These are phyloP conservation scores for Drosophila bocki DNA, from an alignment of 1,140 invertebrate genomes.

Conservation along the genomic window DNA sequence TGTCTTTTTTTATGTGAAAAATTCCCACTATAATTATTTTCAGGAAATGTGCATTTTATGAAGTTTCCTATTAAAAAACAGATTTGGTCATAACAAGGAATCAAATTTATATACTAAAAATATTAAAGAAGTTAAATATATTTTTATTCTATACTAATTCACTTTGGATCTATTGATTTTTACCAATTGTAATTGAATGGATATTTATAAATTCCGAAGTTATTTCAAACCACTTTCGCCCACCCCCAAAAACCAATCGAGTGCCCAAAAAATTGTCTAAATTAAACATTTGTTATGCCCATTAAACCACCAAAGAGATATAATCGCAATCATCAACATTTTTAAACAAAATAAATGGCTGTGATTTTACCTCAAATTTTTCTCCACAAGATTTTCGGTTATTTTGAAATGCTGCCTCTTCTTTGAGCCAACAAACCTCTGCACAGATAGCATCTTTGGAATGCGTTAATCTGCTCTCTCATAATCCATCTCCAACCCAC, in stretches of 20 bases:
- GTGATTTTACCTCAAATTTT: background rate
- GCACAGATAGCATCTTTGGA: slow-evolving; percentile 2
- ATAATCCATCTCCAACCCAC: slow-evolving; percentile 23
- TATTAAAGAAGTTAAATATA: too few species aligned
- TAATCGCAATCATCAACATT: slow-evolving; percentile 6
- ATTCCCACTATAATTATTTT: slow-evolving; percentile 3
- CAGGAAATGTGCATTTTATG: background rate
- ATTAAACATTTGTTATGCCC: slow-evolving; percentile 8
- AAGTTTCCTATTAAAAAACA: background rate
- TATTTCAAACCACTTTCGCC: background rate
- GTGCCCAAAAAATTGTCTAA: background rate
- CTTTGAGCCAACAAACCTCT: background rate
- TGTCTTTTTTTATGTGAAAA: background rate
- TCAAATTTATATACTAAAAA: too few species aligned
- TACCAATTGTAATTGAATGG: background rate
- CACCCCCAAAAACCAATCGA: too few species aligned
- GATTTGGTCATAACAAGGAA: too few species aligned
- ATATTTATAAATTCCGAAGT: background rate
- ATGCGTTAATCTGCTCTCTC: slow-evolving; percentile 22
- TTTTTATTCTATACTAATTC: background rate
- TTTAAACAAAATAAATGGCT: slow-evolving; percentile 1
- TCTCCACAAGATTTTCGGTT: background rate
- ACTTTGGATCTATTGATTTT: background rate
- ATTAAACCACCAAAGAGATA: slow-evolving; percentile 5
- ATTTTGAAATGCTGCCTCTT: background rate